Evolutionary conservation across 1,140 invertebrate species (phyloP), one percentile per base, ranked within the genome.

Genomic region (Asobara japonica): DNA sequence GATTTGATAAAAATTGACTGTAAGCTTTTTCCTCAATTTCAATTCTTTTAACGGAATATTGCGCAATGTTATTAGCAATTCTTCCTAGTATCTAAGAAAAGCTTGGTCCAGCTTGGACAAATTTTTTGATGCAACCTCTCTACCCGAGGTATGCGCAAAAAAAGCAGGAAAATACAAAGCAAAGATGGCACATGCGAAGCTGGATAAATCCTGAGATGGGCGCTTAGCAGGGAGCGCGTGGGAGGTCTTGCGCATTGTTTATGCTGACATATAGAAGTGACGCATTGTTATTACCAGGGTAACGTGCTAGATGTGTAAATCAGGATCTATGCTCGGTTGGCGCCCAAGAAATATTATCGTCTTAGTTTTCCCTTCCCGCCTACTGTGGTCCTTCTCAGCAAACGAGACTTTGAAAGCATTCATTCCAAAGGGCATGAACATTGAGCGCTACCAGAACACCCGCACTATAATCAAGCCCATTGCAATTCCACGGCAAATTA

Each of bases 261-360:
- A 82, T 82, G 78, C 78, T 74, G 77, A 80, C 78, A 74, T 82
- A 81, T 82, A 82, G 81, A 81, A 79, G 79, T 82, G 79, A 82
- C 78, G 81, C 75, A 82, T 81, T 80, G 79, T 80, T 80, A 82
- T 82, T 82, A 79, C 78, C 71, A 60, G 73, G 76, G 77, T 31
- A 74, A 80, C 79, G 79, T 79, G 81, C 76, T 81, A 77, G 79
- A 81, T 81, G 81, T 81, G 79, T 82, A 80, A 81, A 82, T 82
- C 81, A 82, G 81, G 80, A 82, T 82, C 79, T 82, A 82, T 81
- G 77, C 74, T 65, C 33, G 76, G 69, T 66, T 66, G 73, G 78
- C 72, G 76, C 74, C 76, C 69, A 76, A 81, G 76, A 81, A 80
- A 82, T 81, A 82, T 81, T 79, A 81, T 81, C 78, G 76, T 82